phyloP scores from a whole-genome alignment of 2,797 vertebrate species.

The Peromyscus attwateri region DNA sequence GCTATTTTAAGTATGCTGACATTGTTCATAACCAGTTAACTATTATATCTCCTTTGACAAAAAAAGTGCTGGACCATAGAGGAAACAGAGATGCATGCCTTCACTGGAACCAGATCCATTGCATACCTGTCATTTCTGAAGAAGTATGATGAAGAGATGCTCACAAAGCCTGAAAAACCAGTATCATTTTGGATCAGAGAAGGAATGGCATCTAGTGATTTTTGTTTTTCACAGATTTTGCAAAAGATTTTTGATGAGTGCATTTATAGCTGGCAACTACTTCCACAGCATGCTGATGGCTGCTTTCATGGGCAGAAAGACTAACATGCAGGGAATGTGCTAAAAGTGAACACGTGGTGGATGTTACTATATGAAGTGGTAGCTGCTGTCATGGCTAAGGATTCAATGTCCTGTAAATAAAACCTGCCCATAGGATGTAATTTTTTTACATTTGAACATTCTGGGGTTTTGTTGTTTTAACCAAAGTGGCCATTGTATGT shows the following conservation, averaged over 20 bases:
- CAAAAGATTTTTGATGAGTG: constrained; percentile 97
- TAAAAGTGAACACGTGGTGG: not conserved
- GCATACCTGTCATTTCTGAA: not conserved
- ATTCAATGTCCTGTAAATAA: not conserved
- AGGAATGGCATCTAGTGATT: constrained; percentile 97
- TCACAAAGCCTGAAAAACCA: constrained; percentile 91
- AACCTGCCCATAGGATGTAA: not conserved
- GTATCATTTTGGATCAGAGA: constrained; percentile 95
- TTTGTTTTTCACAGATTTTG: constrained; percentile 95
- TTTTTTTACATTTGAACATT: not conserved
- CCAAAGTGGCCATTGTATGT: not conserved
- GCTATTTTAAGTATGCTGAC: constrained; percentile 97
- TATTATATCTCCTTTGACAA: constrained; percentile 98
- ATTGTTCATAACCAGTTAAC: constrained; percentile 96
- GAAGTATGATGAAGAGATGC: constrained; percentile 88
- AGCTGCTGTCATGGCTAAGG: not conserved
- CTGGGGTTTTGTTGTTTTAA: not conserved
- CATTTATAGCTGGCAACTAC: constrained; percentile 96
- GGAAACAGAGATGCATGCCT: constrained; percentile 96
- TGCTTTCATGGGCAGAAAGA: constrained; percentile 98
- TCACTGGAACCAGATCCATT: constrained; percentile 95
- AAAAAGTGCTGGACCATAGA: constrained; percentile 97
- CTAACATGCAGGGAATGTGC: constrained; percentile 90
- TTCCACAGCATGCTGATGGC: constrained; percentile 97
- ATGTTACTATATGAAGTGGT: not conserved